phyloP scores from a whole-genome alignment of 2,113 vertebrate genomes.

The Taxidea taxus region DNA sequence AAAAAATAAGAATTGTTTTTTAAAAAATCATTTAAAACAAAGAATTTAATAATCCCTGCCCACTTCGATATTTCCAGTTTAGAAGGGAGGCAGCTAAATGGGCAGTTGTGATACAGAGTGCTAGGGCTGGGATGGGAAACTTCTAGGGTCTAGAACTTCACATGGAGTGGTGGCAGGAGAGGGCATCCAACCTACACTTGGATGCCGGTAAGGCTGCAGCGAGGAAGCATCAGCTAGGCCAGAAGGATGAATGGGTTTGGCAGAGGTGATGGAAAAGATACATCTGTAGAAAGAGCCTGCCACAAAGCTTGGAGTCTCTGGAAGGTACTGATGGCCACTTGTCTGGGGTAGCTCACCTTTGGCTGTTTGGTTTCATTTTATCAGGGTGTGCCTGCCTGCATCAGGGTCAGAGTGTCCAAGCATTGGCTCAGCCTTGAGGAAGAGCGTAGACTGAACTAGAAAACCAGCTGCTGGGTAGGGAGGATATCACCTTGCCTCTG shows the following conservation, averaged over 20 bases:
- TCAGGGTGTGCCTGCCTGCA: background rate
- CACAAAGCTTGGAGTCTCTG: background rate
- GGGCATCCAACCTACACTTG: background rate
- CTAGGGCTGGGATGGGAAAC: background rate
- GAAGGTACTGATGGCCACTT: background rate
- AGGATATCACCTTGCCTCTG: background rate
- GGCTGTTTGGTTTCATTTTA: background rate
- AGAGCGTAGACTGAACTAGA: background rate
- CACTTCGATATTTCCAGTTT: background rate
- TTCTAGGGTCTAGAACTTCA: background rate
- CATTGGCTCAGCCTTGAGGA: background rate
- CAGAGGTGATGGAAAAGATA: background rate
- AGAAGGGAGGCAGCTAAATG: background rate
- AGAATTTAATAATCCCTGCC: background rate
- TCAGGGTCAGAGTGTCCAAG: background rate
- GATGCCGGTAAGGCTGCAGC: background rate
- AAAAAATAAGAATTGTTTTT: background rate
- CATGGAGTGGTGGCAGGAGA: background rate
- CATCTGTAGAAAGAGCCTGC: background rate
- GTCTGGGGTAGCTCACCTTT: background rate
- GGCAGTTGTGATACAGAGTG: background rate
- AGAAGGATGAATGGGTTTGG: background rate
- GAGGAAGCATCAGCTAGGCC: background rate
- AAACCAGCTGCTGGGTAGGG: background rate
- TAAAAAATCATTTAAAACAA: background rate